These are phyloP conservation scores for Phymatocera aterrima DNA, from an alignment of 2,888 invertebrate genomes.

Conservation along the genomic window DNA sequence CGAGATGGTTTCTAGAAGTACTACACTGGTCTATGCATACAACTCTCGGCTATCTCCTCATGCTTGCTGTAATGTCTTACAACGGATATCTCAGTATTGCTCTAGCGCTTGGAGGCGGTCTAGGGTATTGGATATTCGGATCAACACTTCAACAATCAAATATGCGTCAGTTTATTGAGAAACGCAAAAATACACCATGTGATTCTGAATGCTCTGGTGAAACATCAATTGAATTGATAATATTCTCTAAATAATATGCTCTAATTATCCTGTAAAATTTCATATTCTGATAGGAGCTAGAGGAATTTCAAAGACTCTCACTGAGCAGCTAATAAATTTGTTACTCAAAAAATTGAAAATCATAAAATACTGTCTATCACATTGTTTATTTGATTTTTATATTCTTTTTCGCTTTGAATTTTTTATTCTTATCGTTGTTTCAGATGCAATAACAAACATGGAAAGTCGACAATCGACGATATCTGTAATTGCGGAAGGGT, in stretches of 20 bases:
- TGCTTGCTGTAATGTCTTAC: constrained; percentile 86
- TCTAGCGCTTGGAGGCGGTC: constrained; percentile 80
- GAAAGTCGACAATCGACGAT: constrained; percentile 62
- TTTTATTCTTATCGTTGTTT: no score
- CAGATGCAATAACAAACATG: constrained; percentile 59
- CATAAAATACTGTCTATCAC: no score
- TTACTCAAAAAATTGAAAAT: no score
- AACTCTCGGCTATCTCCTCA: constrained; percentile 82
- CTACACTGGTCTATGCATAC: constrained; percentile 78
- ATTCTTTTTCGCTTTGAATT: neutral
- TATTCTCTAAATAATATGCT: no score
- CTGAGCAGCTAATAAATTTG: no score
- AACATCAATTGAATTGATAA: neutral
- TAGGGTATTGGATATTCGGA: constrained; percentile 79
- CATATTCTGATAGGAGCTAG: no score
- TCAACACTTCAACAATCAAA: constrained; percentile 76
- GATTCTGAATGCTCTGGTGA: constrained; percentile 67
- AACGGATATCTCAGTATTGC: constrained; percentile 83
- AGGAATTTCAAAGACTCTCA: no score
- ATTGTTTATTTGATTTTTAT: no score
- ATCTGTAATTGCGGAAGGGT: constrained; percentile 63
- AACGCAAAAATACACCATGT: constrained; percentile 59
- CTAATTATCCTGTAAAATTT: no score
- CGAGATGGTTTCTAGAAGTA: constrained; percentile 75
- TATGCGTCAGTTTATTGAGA: constrained; percentile 73